Base-by-base conservation (phyloP, 2,797 vertebrate genomes). In the Ctenosaura bakeri region DNA sequence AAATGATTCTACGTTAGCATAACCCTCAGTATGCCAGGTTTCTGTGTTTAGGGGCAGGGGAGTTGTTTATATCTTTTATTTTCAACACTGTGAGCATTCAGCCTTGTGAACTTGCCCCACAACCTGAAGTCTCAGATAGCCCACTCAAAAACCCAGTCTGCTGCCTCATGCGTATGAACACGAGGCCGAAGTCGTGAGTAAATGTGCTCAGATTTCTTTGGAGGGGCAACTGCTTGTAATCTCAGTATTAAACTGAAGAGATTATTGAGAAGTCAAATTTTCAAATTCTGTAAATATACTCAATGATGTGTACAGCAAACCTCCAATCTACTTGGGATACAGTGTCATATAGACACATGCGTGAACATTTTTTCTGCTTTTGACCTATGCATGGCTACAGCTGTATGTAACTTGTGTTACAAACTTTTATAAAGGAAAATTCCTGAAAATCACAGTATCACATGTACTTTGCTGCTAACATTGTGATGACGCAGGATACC, bases 311-410 rank as follows among this genome's bases (percentile, higher is more conserved):
- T 38, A 56, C 7, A 66, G 46, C 24, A 73, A 10, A 54, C 13
- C 42, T 87, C 42, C 64, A n/a, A 78, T 29, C n/a, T 81, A 38
- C 42, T 52, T 54, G 42, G 8, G 35, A 71, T 71, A 32, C 73
- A 24, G 38, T 81, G 20, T 82, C 59, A 35, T n/a, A 64, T 20
- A 26, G 38, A 26, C 13, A 85, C 50, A 66, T 18, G 9, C 81
- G 14, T 38, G 59, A 42, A 12, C 64, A 20, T 85, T 29, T 35
- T 66, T 66, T 87, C 52, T 50, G 16, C n/a, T 78, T 77, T 90
- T 79, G 20, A 79, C 35, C 50, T 83, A 35, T 83, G 71, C 79
- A 83, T 54, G 42, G 24, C 89, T 87, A 76, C 62, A 29, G n/a
- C 42, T 81, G 38, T 83, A 83, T 32, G 2, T 83, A 42, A 78